Base-by-base conservation (phyloP, 1,140 invertebrate genomes). In the Brachionus sp. region DNA sequence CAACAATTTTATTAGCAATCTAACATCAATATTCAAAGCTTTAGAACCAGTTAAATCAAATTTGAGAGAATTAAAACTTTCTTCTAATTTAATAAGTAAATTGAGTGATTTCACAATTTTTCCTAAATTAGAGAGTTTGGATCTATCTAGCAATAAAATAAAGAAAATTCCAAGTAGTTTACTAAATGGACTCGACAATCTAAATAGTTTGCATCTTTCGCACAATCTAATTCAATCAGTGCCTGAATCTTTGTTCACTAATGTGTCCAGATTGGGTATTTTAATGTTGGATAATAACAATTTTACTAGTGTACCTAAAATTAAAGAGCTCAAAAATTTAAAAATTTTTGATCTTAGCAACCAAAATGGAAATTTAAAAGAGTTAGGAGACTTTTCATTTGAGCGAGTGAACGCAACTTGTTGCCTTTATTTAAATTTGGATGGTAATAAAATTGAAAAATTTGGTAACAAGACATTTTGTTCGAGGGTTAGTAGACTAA, bases 401-500 rank as follows among this genome's bases (percentile, higher is more conserved):
- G 50, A 62, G 9, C 46, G 77, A 53, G n/a, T 0, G 25, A 62
- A 57, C 10, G 12, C 50, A 3, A 33, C n/a, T 25, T 42, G 33
- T 25, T 62, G 46, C 5, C 37, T 80, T 9, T 62, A 62, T 16
- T 29, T 80, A 10, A 80, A 62, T 80, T 62, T 80, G 50, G 77
- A 37, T 29, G 12, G 7, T 10, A 80, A 80, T 29, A 53, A 37
- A 25, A 80, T 80, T 42, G 19, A 62, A 25, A 37, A 25, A 1
- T 80, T 62, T 62, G 77, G 62, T 1, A 23, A 57, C 12, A 80
- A 80, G n/a, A 37, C 77, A 25, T 80, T 80, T 66, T 80, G 77
- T 44, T 80, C 77, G 9, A 39, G 33, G 13, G 23, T 33, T 62
- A 16, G 46, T 19, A 29, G 25, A 42, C 5, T 42, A 37, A 80